Conservation (phyloP, 2,113 vertebrate genomes). For the Eurypyga helias region DNA sequence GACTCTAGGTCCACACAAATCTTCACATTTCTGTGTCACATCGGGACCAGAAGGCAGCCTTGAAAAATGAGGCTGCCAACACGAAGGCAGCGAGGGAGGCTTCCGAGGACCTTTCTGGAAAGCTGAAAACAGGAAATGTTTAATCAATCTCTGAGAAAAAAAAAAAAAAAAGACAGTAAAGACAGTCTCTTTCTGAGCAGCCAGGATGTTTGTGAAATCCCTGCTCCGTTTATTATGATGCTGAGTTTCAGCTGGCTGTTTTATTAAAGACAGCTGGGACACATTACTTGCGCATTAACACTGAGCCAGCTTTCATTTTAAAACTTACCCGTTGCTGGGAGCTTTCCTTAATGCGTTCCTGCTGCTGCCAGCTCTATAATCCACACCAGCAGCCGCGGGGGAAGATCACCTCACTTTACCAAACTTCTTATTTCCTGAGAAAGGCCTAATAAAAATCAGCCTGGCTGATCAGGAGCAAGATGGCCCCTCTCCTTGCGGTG, state of each 20-base stretch:
- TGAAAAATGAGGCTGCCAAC: conserved; percentile 29
- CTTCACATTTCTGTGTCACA: neutral
- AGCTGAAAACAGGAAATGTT: conserved; percentile 76
- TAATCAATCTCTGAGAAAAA: conserved; percentile 59
- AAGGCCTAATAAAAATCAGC: conserved; percentile 1
- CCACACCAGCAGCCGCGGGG: conserved; percentile 22
- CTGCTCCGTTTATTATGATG: conserved; percentile 71
- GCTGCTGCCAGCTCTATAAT: conserved; percentile 72
- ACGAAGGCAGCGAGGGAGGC: neutral
- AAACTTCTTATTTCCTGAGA: conserved; percentile 17
- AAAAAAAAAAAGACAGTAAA: neutral
- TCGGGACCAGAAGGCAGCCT: neutral
- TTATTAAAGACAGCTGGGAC: conserved; percentile 76
- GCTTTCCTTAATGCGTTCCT: conserved; percentile 54
- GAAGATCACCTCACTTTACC: conserved; percentile 43
- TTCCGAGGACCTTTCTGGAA: conserved; percentile 58
- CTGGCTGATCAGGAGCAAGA: neutral
- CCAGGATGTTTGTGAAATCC: conserved; percentile 78
- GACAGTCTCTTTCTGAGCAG: conserved; percentile 35
- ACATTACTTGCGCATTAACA: conserved; percentile 76
- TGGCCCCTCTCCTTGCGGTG: neutral
- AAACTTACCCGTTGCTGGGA: conserved; percentile 58
- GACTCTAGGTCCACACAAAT: neutral
- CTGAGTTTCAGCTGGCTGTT: conserved; percentile 70
- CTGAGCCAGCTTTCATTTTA: conserved; percentile 75